Evolutionary conservation across 1,140 invertebrate genomes (phyloP).

Genomic region (Cryptotermes secundus): DNA sequence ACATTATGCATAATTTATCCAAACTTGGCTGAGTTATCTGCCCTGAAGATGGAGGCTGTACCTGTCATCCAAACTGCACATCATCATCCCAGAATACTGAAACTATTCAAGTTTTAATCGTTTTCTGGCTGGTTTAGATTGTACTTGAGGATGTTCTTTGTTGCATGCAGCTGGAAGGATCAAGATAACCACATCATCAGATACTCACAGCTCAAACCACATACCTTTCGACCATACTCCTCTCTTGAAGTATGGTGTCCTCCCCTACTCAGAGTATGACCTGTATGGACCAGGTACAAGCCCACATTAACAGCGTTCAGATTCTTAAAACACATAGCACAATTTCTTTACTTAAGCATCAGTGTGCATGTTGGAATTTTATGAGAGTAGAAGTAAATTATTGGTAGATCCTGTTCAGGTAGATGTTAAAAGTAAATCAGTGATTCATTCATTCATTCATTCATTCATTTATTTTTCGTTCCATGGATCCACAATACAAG

Average conservation of each 20-base stretch:
- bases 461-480: too few species aligned
- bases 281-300: conserved; percentile 50
- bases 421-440: too few species aligned
- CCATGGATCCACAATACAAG: too few species aligned
- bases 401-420: too few species aligned
- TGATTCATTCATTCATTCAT: too few species aligned
- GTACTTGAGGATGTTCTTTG: not conserved
- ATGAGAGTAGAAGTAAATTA: not conserved
- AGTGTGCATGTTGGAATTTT: not conserved
- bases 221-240: conserved; percentile 38
- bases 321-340: not conserved
- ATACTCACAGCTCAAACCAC: conserved; percentile 39
- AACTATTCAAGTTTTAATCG: too few species aligned
- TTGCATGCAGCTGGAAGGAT: conserved; percentile 49
- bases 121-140: too few species aligned
- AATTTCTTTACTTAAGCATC: not conserved
- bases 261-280: conserved; percentile 47
- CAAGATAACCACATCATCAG: conserved; percentile 33
- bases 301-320: conserved; percentile 40
- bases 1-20: too few species aligned
- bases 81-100: too few species aligned
- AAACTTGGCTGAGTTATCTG: too few species aligned
- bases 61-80: too few species aligned
- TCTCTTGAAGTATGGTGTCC: conserved; percentile 47
- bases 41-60: too few species aligned